phyloP scores from a whole-genome alignment of 2,888 invertebrate genomes.

The Xestia rhomboidea region DNA sequence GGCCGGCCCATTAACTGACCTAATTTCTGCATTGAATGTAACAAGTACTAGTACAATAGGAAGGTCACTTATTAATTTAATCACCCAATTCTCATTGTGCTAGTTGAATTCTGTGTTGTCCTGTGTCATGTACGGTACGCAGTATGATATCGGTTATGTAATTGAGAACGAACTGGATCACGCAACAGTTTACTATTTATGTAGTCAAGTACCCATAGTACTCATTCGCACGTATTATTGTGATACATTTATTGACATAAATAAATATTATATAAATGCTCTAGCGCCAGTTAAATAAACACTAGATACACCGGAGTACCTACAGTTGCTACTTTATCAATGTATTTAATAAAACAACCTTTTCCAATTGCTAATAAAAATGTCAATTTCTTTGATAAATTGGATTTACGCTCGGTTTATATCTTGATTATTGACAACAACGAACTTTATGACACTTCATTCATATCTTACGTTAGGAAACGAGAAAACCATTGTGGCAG shows the following conservation, averaged over 20 bases:
- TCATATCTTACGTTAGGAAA: not conserved
- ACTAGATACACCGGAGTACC: not conserved
- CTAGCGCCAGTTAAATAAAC: conserved; percentile 9
- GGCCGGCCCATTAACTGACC: not conserved
- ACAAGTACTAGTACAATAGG: not conserved
- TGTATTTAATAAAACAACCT: conserved; percentile 15
- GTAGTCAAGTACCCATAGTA: conserved; percentile 37
- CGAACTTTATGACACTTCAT: conserved; percentile 4
- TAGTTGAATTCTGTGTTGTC: conserved; percentile 10
- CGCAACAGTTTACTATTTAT: conserved; percentile 35
- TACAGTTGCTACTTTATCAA: conserved; percentile 7
- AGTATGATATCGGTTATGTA: conserved; percentile 26
- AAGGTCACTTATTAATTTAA: conserved; percentile 12
- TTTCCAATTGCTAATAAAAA: conserved; percentile 1
- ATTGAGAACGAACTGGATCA: conserved; percentile 41
- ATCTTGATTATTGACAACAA: not conserved
- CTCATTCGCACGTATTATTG: conserved; percentile 49
- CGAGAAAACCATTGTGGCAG: not conserved
- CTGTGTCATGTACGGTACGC: not conserved
- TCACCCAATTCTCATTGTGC: conserved; percentile 21
- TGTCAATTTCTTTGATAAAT: not conserved
- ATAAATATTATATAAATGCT: conserved; percentile 23
- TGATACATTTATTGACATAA: conserved; percentile 26
- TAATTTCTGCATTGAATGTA: not conserved
- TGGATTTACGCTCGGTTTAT: not conserved